Base-by-base conservation (phyloP, 64 coral and sea anemone species). In the Montipora foliosa region DNA sequence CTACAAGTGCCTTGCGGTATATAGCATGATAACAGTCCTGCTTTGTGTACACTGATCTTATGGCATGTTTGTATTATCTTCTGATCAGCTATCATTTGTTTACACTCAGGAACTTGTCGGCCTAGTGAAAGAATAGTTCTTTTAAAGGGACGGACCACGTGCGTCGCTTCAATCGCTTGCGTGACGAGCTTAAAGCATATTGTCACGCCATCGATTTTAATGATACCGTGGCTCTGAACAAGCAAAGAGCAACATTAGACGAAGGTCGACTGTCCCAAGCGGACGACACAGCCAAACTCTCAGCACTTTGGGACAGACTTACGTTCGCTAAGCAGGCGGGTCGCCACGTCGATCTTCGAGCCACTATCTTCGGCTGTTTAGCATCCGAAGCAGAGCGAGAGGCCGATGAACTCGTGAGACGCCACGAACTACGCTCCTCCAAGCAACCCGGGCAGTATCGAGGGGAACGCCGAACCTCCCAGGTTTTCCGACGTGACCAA, bases 21-120 rank as follows among this genome's bases (percentile, higher is more conserved):
- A 29, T 29, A 29, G 25, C 25, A 1, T 29, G 25, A 29, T 29
- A 29, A 29, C 25, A 29, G 61, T 4, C 15, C 11, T 13, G 6
- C 2, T 66, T 66, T 13, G 61, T 4, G 61, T 66, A 13, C 0
- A 66, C 10, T 66, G 3, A 13, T 66, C 61, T 8, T 66, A 8
- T 76, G 22, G 6, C 73, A 76, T 50, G 46, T 78, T 50, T 50
- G 19, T 24, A 15, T 51, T 49, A 16, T 49, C 47, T 50, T 78
- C 76, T 78, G 3, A 78, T 50, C 3, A 17, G 12, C 76, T 78
- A 47, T 51, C 76, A 78, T 78, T 78, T 50, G 44, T 49, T 49
- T 51, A 83, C 14, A 83, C 80, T 64, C 81, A 84, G 81, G 22
- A 84, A 84, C 66, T 84, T 64, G 81, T 84, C 3, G 59, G 45